Percentiles rank a stretch among this genome's conserved stretches.
Evolutionary conservation across 2,888 invertebrate genomes (phyloP).

Genomic region (Zygothrica quintamaculata): DNA sequence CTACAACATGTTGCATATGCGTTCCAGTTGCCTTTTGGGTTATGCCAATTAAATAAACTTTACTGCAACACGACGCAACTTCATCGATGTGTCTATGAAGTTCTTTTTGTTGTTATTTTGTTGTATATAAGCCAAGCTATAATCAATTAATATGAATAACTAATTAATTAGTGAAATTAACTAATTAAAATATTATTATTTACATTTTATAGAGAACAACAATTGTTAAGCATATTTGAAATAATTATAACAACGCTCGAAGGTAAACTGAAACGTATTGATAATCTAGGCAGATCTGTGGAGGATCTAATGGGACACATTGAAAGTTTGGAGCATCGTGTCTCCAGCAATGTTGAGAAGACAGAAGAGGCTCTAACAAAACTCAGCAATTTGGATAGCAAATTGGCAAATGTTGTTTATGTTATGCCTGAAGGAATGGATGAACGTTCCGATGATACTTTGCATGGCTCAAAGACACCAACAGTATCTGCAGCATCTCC

Average conservation of each 20-base stretch:
- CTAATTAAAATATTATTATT: too few relatives aligned
- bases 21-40: too few relatives aligned
- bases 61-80: too few relatives aligned
- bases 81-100: too few relatives aligned
- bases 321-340: conserved; percentile 91
- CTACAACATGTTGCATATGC: too few relatives aligned
- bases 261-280: conserved; percentile 93
- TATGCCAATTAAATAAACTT: too few relatives aligned
- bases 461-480: conserved; percentile 56
- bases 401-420: conserved; percentile 88
- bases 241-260: conserved; percentile 95
- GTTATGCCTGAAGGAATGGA: conserved; percentile 76
- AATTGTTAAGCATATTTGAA: conserved; percentile 94
- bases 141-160: not conserved
- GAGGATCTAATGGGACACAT: conserved; percentile 94
- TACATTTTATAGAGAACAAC: conserved; percentile 92
- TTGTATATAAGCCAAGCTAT: not conserved
- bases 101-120: too few relatives aligned
- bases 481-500: conserved; percentile 38
- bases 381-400: conserved; percentile 90
- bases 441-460: conserved; percentile 56
- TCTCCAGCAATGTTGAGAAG: conserved; percentile 93
- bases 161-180: not conserved
- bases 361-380: conserved; percentile 93
- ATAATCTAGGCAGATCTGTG: conserved; percentile 94